Evolutionary conservation across 2,888 invertebrate genomes (phyloP).

Genomic region (Liodrosophila aerea): DNA sequence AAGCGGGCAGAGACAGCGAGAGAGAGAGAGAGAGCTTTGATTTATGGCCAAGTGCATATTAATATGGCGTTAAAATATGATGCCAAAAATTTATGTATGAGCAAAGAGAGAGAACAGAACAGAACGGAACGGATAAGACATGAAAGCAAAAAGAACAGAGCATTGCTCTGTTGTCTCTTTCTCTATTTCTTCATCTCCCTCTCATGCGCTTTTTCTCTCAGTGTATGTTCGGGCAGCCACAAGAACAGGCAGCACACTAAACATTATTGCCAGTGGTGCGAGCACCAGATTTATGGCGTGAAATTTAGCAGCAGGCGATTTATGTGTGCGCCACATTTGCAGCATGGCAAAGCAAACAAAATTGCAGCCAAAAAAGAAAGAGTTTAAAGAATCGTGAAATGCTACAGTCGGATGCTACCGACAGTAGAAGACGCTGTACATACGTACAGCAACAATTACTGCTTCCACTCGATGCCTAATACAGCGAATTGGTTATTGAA

Average conservation of each 20-base stretch:
- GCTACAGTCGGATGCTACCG: too few relatives aligned
- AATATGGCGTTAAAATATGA: constrained; percentile 77
- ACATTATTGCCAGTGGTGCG: constrained; percentile 60
- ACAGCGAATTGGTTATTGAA: too few relatives aligned
- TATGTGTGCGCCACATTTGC: constrained; percentile 50
- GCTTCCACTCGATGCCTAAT: too few relatives aligned
- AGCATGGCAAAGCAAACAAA: constrained; percentile 22
- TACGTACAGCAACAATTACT: too few relatives aligned
- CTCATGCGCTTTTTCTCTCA: too few relatives aligned
- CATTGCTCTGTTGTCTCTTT: too few relatives aligned
- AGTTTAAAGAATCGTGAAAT: too few relatives aligned
- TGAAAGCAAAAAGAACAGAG: not conserved
- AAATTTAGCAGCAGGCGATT: constrained; percentile 51
- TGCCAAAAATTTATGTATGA: constrained; percentile 72
- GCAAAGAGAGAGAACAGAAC: constrained; percentile 15
- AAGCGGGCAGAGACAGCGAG: not conserved
- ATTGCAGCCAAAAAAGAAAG: constrained; percentile 34
- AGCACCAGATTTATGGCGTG: constrained; percentile 65
- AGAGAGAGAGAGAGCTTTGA: constrained; percentile 40
- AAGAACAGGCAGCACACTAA: constrained; percentile 51
- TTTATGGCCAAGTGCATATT: constrained; percentile 72
- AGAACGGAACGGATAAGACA: not conserved
- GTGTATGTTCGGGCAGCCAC: constrained; percentile 37
- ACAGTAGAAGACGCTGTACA: too few relatives aligned
- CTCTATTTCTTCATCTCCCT: too few relatives aligned